Conservation (phyloP, 2,888 invertebrate species). For the Proisotoma minuta region DNA sequence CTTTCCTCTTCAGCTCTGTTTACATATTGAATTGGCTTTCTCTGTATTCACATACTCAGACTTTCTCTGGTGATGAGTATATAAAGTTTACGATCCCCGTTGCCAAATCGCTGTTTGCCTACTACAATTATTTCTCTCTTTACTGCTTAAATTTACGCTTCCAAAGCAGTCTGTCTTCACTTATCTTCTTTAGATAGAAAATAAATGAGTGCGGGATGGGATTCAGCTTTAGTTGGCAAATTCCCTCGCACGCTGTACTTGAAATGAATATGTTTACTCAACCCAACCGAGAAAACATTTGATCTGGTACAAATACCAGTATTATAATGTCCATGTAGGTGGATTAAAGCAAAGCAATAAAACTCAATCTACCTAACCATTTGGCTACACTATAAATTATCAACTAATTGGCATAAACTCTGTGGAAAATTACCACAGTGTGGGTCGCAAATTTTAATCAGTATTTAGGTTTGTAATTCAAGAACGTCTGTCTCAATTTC, state of each 20-base stretch:
- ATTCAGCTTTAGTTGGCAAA: neutral
- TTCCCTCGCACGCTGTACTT: neutral
- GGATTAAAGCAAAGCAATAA: no score
- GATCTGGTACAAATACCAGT: no score
- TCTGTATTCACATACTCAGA: constrained; percentile 13
- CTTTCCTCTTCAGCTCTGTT: no score
- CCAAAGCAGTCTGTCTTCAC: neutral
- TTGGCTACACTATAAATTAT: no score
- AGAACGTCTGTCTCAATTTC: no score
- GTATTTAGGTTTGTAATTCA: no score
- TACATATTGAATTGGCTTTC: neutral
- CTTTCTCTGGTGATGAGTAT: constrained; percentile 4
- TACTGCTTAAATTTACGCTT: constrained; percentile 16
- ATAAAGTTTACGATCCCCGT: constrained; percentile 13
- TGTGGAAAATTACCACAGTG: no score
- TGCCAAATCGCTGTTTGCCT: constrained; percentile 44
- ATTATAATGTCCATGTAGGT: no score
- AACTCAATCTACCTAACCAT: no score
- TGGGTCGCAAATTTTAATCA: no score
- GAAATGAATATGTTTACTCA: neutral
- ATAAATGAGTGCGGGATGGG: neutral
- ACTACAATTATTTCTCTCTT: constrained; percentile 37
- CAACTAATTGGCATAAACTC: no score
- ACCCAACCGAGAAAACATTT: neutral
- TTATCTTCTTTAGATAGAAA: neutral